These are phyloP conservation scores for Uloborus diversus DNA, from an alignment of 1,140 invertebrate genomes.

Conservation along the genomic window DNA sequence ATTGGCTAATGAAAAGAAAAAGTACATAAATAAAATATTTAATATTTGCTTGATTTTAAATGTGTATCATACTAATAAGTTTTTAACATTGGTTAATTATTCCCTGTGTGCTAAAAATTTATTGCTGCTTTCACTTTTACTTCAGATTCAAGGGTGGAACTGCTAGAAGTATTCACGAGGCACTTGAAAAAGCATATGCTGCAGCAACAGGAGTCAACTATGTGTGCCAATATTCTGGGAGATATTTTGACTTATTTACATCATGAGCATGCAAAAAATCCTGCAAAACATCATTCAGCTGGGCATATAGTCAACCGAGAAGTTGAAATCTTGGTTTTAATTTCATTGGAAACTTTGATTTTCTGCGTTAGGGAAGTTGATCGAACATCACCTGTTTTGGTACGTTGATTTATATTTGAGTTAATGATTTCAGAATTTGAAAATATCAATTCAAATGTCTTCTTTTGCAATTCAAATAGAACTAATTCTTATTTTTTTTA, in stretches of 20 bases:
- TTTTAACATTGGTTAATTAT: no score
- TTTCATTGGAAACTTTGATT: constrained; percentile 49
- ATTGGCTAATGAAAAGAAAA: no score
- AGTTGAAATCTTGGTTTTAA: constrained; percentile 50
- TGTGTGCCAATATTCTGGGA: constrained; percentile 87
- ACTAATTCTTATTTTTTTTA: no score
- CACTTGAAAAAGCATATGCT: constrained; percentile 85
- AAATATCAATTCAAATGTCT: no score
- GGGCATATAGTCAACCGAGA: constrained; percentile 27
- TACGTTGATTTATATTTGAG: no score
- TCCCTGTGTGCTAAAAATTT: no score
- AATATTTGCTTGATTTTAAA: no score
- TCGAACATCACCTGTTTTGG: constrained; percentile 26
- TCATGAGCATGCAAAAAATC: constrained; percentile 55
- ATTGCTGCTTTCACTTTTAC: constrained; percentile 53
- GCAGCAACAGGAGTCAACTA: constrained; percentile 79
- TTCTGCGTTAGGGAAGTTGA: constrained; percentile 45
- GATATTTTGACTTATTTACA: constrained; percentile 85
- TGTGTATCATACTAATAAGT: no score
- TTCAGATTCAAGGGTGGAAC: constrained; percentile 75
- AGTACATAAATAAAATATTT: no score
- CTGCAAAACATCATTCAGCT: background rate
- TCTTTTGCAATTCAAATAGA: no score
- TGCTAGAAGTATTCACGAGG: constrained; percentile 72
- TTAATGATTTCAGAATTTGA: no score